Percentiles rank a stretch among this genome's conserved stretches.
These are phyloP conservation scores for Zaprionus africanus DNA, from an alignment of 1,140 invertebrate species.

Conservation along the genomic window DNA sequence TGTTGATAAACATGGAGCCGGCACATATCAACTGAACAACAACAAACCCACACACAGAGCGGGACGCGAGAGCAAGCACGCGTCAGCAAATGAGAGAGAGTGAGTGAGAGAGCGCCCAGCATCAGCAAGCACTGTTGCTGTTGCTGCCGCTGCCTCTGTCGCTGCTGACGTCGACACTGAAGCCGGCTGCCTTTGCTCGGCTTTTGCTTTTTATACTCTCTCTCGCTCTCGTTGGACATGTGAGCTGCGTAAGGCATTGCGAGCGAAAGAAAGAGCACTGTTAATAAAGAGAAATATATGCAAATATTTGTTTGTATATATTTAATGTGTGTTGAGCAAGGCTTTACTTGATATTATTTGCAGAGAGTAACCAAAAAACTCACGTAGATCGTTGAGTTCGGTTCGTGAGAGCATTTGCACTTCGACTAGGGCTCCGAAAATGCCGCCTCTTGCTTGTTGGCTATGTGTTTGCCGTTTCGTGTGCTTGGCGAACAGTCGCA, in stretches of 20 bases:
- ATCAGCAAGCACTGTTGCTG: conserved; percentile 28
- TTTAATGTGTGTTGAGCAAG: neutral
- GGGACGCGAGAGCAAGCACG: conserved; percentile 1
- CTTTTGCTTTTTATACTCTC: conserved; percentile 38
- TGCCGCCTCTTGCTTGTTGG: conserved; percentile 41
- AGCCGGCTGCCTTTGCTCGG: conserved; percentile 40
- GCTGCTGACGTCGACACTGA: conserved; percentile 47
- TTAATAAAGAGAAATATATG: neutral
- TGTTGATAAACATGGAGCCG: conserved; percentile 49
- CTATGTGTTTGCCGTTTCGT: conserved; percentile 52
- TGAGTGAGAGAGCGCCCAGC: conserved; percentile 31
- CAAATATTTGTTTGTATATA: neutral
- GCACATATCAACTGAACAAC: conserved; percentile 34
- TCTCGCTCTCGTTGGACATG: conserved; percentile 1
- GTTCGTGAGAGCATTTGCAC: conserved; percentile 23
- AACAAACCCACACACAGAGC: conserved; percentile 32
- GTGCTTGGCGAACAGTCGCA: conserved; percentile 65
- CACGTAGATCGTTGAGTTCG: neutral
- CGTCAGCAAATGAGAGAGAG: conserved; percentile 3
- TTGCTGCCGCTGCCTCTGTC: neutral
- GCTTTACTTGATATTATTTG: neutral
- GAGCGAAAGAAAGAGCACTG: neutral
- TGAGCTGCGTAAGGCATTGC: neutral
- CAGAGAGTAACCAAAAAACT: neutral
- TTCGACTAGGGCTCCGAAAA: conserved; percentile 18